Percentiles rank a stretch among this genome's conserved stretches.
Evolutionary conservation across 2,888 invertebrate species (phyloP).

Genomic region (Chloromyia formosa): DNA sequence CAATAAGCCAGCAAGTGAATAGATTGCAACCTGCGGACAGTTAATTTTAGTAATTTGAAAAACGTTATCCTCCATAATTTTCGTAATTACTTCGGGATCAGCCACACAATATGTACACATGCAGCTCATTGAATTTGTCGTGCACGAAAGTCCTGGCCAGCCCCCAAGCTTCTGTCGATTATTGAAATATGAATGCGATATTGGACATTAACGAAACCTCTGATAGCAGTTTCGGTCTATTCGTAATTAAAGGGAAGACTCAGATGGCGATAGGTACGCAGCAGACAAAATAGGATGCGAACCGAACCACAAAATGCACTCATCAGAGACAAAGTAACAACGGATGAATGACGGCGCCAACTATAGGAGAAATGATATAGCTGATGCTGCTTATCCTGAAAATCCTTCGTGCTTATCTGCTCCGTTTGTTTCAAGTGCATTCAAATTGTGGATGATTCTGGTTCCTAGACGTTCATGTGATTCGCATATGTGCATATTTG

Average conservation of each 20-base stretch:
- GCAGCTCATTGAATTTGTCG: not conserved
- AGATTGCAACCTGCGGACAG: no score
- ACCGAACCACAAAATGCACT: not conserved
- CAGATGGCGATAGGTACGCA: not conserved
- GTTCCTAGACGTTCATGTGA: not conserved
- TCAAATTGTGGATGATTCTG: not conserved
- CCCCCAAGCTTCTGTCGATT: slow-evolving; percentile 1
- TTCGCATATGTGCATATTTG: slow-evolving; percentile 9
- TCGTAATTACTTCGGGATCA: no score
- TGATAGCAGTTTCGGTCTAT: slow-evolving; percentile 15
- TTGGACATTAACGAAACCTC: slow-evolving; percentile 30
- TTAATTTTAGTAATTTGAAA: no score
- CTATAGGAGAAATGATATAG: not conserved
- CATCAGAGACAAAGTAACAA: not conserved
- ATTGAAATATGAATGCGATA: slow-evolving; percentile 38
- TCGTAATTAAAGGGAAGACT: slow-evolving; percentile 32
- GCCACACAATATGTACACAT: no score
- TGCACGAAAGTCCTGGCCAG: not conserved
- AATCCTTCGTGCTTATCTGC: slow-evolving; percentile 24
- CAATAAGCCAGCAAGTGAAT: no score
- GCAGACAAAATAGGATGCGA: slow-evolving; percentile 8
- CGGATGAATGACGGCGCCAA: slow-evolving; percentile 3
- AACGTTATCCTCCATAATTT: no score
- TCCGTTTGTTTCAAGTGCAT: slow-evolving; percentile 2
- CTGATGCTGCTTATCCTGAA: slow-evolving; percentile 35